These are phyloP conservation scores for Piscicola geometra DNA, from an alignment of 2,888 invertebrate genomes.

Conservation along the genomic window DNA sequence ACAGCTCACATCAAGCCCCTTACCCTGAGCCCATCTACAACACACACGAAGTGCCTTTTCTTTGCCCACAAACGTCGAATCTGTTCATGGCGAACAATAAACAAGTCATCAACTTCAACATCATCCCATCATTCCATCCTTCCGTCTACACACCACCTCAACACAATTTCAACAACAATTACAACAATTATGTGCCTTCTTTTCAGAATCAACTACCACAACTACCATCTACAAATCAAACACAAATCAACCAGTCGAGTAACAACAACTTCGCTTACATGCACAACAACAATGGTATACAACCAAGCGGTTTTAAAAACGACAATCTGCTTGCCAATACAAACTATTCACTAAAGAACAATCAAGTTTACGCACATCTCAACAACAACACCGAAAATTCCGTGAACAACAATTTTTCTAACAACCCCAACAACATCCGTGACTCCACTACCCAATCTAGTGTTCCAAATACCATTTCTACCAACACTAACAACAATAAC, in stretches of 20 bases:
- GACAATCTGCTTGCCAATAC: neutral
- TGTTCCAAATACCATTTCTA: no score
- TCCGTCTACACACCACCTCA: neutral
- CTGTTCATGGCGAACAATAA: neutral
- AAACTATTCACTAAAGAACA: no score
- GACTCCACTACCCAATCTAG: no score
- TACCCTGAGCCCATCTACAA: no score
- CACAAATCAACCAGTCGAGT: no score
- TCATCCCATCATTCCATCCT: neutral
- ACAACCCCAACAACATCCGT: no score
- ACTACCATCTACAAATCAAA: neutral
- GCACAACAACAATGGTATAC: neutral
- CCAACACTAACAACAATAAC: no score
- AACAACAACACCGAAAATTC: no score
- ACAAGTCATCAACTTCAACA: conserved; percentile 15
- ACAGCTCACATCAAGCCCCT: no score
- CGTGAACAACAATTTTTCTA: no score
- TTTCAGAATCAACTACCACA: neutral
- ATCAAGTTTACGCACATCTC: no score
- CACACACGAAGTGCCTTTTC: no score
- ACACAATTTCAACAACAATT: neutral
- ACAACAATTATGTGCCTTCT: neutral
- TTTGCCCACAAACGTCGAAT: neutral
- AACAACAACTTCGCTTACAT: neutral
- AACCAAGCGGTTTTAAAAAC: neutral